Evolutionary conservation across 1,140 invertebrate genomes (phyloP).

Genomic region (Leptinotarsa undecemlineata): DNA sequence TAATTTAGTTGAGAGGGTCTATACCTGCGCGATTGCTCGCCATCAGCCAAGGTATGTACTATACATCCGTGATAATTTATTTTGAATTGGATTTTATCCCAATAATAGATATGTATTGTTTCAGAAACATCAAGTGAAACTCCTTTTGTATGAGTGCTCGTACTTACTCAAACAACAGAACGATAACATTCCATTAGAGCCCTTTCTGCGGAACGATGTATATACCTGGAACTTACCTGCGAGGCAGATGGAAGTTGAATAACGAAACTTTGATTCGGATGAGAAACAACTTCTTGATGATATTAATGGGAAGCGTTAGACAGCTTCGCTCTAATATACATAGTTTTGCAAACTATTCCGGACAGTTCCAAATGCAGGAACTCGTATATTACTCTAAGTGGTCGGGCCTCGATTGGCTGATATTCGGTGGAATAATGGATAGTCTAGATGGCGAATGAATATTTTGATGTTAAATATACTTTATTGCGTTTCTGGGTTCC

Average conservation of each 20-base stretch:
- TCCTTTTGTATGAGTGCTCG: too few species aligned
- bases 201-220: background rate
- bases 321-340: constrained; percentile 3
- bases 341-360: constrained; percentile 16
- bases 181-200: background rate
- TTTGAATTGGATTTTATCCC: too few species aligned
- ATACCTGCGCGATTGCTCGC: too few species aligned
- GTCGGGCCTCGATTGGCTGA: background rate
- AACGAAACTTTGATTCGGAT: background rate
- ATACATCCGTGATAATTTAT: too few species aligned
- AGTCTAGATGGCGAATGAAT: too few species aligned
- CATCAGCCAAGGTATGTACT: too few species aligned
- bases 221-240: background rate
- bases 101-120: too few species aligned
- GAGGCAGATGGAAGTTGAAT: background rate
- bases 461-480: too few species aligned
- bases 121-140: too few species aligned
- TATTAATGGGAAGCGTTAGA: constrained; percentile 14
- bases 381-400: background rate
- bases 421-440: background rate
- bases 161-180: background rate
- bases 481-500: too few species aligned
- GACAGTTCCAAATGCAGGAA: constrained; percentile 5
- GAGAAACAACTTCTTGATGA: constrained; percentile 8
- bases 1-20: too few species aligned